Evolutionary conservation across 2,888 invertebrate genomes (phyloP).

Genomic region (Hypomecis punctinalis): DNA sequence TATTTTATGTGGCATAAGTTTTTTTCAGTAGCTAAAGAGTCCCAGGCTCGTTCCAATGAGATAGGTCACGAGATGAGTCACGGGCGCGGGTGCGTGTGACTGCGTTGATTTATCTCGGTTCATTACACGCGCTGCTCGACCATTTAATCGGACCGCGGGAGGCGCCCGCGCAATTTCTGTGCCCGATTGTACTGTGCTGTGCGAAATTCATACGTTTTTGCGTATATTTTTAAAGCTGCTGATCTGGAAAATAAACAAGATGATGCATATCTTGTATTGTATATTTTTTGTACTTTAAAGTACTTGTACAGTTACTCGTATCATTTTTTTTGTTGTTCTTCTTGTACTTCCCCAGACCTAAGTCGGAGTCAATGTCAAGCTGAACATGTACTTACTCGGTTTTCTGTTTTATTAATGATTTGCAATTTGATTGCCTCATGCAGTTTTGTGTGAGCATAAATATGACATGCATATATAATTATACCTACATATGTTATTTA

Average conservation of each 20-base stretch:
- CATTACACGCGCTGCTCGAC: conserved; percentile 72
- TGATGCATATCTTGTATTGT: background rate
- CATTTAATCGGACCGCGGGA: conserved; percentile 66
- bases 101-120: conserved; percentile 76
- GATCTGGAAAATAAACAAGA: background rate
- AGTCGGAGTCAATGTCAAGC: no score
- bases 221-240: background rate
- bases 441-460: no score
- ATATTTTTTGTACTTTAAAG: background rate
- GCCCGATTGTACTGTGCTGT: conserved; percentile 54
- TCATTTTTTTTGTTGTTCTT: no score
- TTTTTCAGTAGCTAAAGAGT: background rate
- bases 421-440: no score
- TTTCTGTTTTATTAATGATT: no score
- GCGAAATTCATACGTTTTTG: conserved; percentile 11
- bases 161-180: conserved; percentile 61
- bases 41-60: conserved; percentile 24
- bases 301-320: background rate
- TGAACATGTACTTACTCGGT: no score
- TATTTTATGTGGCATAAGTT: no score
- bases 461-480: no score
- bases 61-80: conserved; percentile 63
- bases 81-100: conserved; percentile 68
- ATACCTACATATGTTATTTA: no score
- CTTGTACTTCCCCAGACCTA: no score